Conservation (phyloP, 1,140 invertebrate genomes). For the Drosophila nikananu region DNA sequence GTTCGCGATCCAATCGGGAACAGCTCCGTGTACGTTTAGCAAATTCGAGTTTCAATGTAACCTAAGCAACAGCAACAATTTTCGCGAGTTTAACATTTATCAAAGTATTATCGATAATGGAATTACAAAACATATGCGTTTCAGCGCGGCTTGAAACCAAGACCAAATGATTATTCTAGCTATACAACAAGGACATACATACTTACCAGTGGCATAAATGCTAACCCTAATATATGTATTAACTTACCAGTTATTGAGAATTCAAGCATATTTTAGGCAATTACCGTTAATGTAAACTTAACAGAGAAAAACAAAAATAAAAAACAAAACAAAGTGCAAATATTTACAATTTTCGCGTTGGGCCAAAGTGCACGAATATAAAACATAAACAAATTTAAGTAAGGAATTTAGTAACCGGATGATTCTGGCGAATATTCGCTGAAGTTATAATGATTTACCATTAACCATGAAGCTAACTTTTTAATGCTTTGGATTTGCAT, state of each 20-base stretch:
- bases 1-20: slow-evolving; percentile 21
- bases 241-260: slow-evolving; percentile 36
- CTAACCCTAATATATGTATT: slow-evolving; percentile 29
- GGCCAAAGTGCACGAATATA: slow-evolving; percentile 45
- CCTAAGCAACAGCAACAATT: slow-evolving; percentile 77
- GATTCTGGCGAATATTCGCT: slow-evolving; percentile 22
- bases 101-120: slow-evolving; percentile 66
- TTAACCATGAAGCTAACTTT: slow-evolving; percentile 60
- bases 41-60: slow-evolving; percentile 79
- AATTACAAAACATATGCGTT: slow-evolving; percentile 58
- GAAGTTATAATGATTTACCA: slow-evolving; percentile 43
- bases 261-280: slow-evolving; percentile 46
- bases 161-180: slow-evolving; percentile 60
- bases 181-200: slow-evolving; percentile 25
- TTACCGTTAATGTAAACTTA: slow-evolving; percentile 37
- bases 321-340: slow-evolving; percentile 61
- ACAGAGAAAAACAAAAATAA: slow-evolving; percentile 4
- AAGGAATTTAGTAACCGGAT: slow-evolving; percentile 14
- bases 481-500: slow-evolving; percentile 81
- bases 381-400: slow-evolving; percentile 19
- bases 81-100: slow-evolving; percentile 74
- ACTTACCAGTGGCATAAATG: slow-evolving; percentile 28
- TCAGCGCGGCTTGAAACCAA: slow-evolving; percentile 58
- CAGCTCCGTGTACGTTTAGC: slow-evolving; percentile 52
- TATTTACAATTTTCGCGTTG: slow-evolving; percentile 69